phyloP scores from a whole-genome alignment of 2,888 invertebrate genomes.

The Eutolmus rufibarbis region DNA sequence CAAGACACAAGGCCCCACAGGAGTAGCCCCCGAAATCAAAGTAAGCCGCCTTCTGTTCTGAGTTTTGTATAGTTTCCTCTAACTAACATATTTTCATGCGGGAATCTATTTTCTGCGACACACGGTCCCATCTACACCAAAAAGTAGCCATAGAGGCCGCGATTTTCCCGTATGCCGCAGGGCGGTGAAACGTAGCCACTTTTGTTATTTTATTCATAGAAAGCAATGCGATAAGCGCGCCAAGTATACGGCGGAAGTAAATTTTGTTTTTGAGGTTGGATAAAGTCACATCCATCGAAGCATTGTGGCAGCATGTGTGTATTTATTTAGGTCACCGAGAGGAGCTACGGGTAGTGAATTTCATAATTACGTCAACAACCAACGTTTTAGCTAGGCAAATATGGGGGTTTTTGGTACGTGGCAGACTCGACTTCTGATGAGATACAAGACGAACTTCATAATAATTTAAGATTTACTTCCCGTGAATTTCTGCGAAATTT shows the following conservation, averaged over 20 bases:
- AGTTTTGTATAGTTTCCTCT: neutral
- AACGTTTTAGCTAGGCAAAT: neutral
- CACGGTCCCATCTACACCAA: neutral
- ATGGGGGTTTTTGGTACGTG: neutral
- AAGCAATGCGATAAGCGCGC: neutral
- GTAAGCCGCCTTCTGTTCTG: neutral
- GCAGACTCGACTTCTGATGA: neutral
- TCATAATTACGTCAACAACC: neutral
- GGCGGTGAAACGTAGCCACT: neutral
- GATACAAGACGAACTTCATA: neutral
- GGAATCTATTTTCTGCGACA: neutral
- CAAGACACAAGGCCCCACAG: neutral
- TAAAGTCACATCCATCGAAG: neutral
- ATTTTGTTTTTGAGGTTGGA: neutral
- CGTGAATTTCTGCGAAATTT: neutral
- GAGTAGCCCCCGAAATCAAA: neutral
- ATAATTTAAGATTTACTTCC: neutral
- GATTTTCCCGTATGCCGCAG: neutral
- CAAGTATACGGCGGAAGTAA: neutral
- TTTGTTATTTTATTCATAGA: neutral
- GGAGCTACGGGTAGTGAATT: neutral
- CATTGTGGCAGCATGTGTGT: neutral
- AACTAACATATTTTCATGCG: neutral
- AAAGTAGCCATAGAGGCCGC: neutral
- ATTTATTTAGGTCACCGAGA: neutral